Evolutionary conservation across 35 echinoderm and acorn worm genomes (phyloP).

Genomic region (Lytechinus pictus): DNA sequence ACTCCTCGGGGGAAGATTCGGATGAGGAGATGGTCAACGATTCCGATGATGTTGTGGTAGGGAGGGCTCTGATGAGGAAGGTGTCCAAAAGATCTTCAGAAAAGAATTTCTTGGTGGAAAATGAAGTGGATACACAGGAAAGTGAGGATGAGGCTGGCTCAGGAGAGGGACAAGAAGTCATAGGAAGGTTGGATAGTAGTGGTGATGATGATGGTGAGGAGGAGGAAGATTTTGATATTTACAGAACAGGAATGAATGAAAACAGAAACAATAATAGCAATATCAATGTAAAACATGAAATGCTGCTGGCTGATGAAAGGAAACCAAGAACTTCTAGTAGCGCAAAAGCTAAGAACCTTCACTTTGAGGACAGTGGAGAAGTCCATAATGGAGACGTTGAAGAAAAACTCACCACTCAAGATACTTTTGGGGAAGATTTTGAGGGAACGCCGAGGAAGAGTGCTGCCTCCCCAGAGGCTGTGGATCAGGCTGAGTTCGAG

Average conservation of each 20-base stretch:
- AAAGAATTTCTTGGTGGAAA: neutral
- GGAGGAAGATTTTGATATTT: conserved; percentile 36
- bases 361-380: neutral
- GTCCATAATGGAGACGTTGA: neutral
- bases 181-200: neutral
- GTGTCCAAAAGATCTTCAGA: conserved; percentile 9
- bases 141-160: neutral
- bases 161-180: neutral
- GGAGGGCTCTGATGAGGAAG: neutral
- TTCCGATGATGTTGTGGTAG: neutral
- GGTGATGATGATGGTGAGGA: conserved; percentile 63
- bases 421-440: neutral
- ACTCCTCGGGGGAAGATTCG: neutral
- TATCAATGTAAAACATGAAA: neutral
- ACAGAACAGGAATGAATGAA: conserved; percentile 25
- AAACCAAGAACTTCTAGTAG: neutral
- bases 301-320: neutral
- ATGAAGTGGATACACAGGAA: neutral
- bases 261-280: conserved; percentile 5
- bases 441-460: conserved; percentile 7
- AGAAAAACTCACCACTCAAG: neutral
- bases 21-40: neutral
- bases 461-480: conserved; percentile 36
- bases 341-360: neutral
- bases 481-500: conserved; percentile 81